phyloP scores from a whole-genome alignment of 2,888 invertebrate species.

The Melipona bicolor region DNA sequence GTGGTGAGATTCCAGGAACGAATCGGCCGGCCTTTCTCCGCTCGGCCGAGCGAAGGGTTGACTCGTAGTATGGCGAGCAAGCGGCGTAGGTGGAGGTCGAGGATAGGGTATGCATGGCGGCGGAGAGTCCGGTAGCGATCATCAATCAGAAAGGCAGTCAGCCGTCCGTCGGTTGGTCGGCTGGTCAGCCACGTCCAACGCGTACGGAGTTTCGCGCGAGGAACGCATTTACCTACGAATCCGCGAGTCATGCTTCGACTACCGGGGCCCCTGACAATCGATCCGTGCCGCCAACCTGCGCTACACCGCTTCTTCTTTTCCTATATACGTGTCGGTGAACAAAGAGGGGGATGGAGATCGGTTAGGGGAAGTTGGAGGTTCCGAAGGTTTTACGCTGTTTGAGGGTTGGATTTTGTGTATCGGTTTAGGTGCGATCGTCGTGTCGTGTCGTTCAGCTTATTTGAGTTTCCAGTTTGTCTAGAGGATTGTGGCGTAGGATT shows the following conservation, averaged over 20 bases:
- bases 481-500: background rate
- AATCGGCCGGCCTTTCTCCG: conserved; percentile 57
- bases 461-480: background rate
- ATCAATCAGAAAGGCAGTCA: conserved; percentile 76
- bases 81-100: conserved; percentile 60
- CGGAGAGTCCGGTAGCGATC: conserved; percentile 82
- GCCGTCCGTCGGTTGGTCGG: conserved; percentile 79
- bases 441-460: background rate
- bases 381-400: background rate
- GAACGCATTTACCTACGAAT: conserved; percentile 76
- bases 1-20: conserved; percentile 71
- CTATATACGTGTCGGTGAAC: background rate
- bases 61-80: conserved; percentile 50
- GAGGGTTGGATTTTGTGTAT: conserved; percentile 1
- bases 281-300: conserved; percentile 68
- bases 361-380: background rate
- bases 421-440: background rate
- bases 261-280: conserved; percentile 77
- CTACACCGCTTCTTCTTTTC: conserved; percentile 60
- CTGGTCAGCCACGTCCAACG: conserved; percentile 78
- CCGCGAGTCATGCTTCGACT: conserved; percentile 81
- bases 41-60: conserved; percentile 52
- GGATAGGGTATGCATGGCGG: conserved; percentile 77
- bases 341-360: background rate
- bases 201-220: conserved; percentile 79